These are phyloP conservation scores for Subacronicta megacephala DNA, from an alignment of 2,888 invertebrate species.

Conservation along the genomic window DNA sequence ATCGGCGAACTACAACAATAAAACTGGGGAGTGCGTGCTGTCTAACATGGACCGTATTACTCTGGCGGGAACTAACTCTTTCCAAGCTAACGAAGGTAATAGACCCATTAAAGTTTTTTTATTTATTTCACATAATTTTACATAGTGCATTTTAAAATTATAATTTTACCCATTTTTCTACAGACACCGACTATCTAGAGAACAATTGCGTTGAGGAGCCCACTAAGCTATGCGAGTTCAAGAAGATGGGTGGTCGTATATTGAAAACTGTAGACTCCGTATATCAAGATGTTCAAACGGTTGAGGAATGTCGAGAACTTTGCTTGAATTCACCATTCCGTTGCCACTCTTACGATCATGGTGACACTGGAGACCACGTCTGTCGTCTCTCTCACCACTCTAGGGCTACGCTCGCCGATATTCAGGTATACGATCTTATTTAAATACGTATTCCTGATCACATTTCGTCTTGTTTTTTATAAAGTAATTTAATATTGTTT, in stretches of 20 bases:
- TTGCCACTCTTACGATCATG: constrained; percentile 98
- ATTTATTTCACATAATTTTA: constrained; percentile 23
- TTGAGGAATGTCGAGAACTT: constrained; percentile 96
- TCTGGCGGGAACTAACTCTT: constrained; percentile 94
- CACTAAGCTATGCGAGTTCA: constrained; percentile 98
- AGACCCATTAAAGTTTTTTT: constrained; percentile 45
- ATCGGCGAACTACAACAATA: constrained; percentile 97
- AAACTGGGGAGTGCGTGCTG: constrained; percentile 95
- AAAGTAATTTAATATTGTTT: background rate
- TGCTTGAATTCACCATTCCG: constrained; percentile 96
- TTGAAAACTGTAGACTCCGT: constrained; percentile 98
- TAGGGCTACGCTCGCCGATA: constrained; percentile 95
- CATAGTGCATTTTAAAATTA: constrained; percentile 18
- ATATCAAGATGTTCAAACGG: constrained; percentile 95
- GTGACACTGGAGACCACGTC: constrained; percentile 97
- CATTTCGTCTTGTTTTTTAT: background rate
- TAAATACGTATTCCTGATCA: background rate
- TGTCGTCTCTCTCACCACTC: constrained; percentile 98
- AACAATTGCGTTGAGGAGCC: constrained; percentile 98
- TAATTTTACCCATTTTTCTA: constrained; percentile 29
- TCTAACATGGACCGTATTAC: constrained; percentile 98
- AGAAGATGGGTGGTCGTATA: constrained; percentile 96
- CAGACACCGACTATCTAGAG: constrained; percentile 94
- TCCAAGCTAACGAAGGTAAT: constrained; percentile 92
- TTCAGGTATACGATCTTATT: constrained; percentile 90